Base-by-base conservation (phyloP, 2,113 vertebrate species). In the Brienomyrus longianalis region DNA sequence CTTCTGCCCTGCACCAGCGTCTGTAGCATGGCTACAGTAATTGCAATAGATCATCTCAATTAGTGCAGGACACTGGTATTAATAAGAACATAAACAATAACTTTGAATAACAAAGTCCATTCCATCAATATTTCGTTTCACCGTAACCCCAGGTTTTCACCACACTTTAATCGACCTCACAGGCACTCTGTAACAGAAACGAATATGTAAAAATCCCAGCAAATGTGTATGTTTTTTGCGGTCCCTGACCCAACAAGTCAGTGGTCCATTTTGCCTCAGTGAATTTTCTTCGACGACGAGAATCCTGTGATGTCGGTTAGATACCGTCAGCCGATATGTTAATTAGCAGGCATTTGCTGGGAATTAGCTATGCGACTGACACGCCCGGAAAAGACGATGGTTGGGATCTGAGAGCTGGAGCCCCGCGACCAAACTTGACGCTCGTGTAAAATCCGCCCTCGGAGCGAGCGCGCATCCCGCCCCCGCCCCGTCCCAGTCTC, bases 341-440 rank as follows among this genome's bases (percentile, higher is more conserved):
- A 51, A 27, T 50, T 27, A 50, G 47, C 10, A 51, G n/a, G 48
- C 11, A 15, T 48, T 27, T 47, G 31, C 47, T 31, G 95, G 95
- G 95, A 93, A 95, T 95, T 92, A 94, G 93, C 94, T 92, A 90
- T 91, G 90, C 90, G 91, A 62, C 39, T 93, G 90, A 91, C 93
- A 94, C 95, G 94, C 95, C 95, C 93, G 92, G 91, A 83, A 62
- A 48, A 91, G 50, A 85, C 86, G 90, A 91, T 91, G 59, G 86
- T 51, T 80, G 74, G 21, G 13, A 27, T 90, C 45, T 91, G 35
- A 62, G 59, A 9, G 43, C 51, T 27, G 66, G 35, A 59, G 52
- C 51, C 89, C 92, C 93, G 94, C 94, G 94, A 91, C 74, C 95
- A 92, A 95, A 92, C 94, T 91, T 94, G 93, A 87, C 62, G 91